Conservation (phyloP, 1,140 invertebrate species). For the Stenopsyche tienmushanensis region DNA sequence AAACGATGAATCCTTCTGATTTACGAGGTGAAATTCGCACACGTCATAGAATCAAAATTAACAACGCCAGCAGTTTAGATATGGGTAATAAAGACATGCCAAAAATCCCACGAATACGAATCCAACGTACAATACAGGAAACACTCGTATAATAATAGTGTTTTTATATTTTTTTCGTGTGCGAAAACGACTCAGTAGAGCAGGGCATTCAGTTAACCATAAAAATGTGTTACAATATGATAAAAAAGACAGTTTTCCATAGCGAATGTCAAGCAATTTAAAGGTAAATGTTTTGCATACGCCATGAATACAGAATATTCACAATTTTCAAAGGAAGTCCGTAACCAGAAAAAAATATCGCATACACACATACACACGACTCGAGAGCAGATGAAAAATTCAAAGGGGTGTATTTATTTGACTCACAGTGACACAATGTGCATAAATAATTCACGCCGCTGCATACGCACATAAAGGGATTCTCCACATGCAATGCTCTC, state of each 20-base stretch:
- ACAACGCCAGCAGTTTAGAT: too few species aligned
- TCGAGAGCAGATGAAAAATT: constrained; percentile 36
- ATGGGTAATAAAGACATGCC: too few species aligned
- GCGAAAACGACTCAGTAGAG: not conserved
- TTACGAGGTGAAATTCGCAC: too few species aligned
- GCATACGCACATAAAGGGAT: not conserved
- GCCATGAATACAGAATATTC: constrained; percentile 37
- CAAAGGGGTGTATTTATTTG: constrained; percentile 31
- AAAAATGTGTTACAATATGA: constrained; percentile 10
- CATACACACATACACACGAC: constrained; percentile 2
- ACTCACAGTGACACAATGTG: constrained; percentile 7
- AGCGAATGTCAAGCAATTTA: constrained; percentile 39
- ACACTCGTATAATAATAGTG: too few species aligned
- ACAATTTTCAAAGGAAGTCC: constrained; percentile 32
- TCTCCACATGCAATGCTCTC: too few species aligned
- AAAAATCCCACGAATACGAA: too few species aligned
- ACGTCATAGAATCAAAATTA: too few species aligned
- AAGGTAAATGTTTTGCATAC: constrained; percentile 40
- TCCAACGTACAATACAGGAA: too few species aligned
- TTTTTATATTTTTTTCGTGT: too few species aligned
- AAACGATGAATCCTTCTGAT: too few species aligned
- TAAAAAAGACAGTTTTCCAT: constrained; percentile 18
- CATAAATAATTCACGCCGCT: constrained; percentile 13
- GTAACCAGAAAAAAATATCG: constrained; percentile 7
- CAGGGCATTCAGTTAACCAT: constrained; percentile 12